These are phyloP conservation scores for Xylota segnis DNA, from an alignment of 2,888 invertebrate species.

Conservation along the genomic window DNA sequence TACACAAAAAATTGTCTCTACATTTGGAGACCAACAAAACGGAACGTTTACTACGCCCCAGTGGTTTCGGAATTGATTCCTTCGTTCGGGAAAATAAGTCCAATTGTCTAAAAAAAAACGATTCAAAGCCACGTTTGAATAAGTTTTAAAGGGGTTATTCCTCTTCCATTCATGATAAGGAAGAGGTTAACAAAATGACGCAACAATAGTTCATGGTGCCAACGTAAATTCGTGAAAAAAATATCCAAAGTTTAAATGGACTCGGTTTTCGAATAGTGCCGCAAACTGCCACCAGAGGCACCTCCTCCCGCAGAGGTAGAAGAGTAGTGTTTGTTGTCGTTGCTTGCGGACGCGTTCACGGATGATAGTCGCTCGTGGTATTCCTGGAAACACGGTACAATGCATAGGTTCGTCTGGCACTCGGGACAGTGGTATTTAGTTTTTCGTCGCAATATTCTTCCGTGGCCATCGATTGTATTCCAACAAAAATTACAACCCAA, in stretches of 20 bases:
- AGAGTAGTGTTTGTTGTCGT: slow-evolving; percentile 68
- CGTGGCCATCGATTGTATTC: slow-evolving; percentile 94
- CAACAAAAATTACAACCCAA: slow-evolving; percentile 95
- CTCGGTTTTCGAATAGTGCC: slow-evolving; percentile 84
- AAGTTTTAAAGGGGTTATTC: slow-evolving; percentile 16
- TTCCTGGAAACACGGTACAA: slow-evolving; percentile 95
- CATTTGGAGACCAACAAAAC: slow-evolving; percentile 12
- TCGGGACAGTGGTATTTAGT: slow-evolving; percentile 96
- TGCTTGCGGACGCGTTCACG: slow-evolving; percentile 80
- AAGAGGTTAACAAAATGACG: slow-evolving; percentile 10
- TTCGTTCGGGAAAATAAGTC: slow-evolving; percentile 3
- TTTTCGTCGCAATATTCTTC: slow-evolving; percentile 92
- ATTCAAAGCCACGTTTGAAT: slow-evolving; percentile 2
- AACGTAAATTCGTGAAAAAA: slow-evolving; percentile 58
- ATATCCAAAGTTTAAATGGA: slow-evolving; percentile 81
- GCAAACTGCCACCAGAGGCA: slow-evolving; percentile 69
- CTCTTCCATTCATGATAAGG: slow-evolving; percentile 4
- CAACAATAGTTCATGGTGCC: slow-evolving; percentile 34
- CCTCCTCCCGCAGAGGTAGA: slow-evolving; percentile 60
- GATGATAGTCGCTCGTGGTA: slow-evolving; percentile 89
- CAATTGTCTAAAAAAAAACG: slow-evolving; percentile 18
- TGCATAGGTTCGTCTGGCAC: slow-evolving; percentile 94
- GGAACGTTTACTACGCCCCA: neutral
- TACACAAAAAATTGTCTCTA: slow-evolving; percentile 48
- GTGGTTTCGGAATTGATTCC: neutral